phyloP scores from a whole-genome alignment of 1,140 invertebrate genomes.

The Adelges cooleyi region DNA sequence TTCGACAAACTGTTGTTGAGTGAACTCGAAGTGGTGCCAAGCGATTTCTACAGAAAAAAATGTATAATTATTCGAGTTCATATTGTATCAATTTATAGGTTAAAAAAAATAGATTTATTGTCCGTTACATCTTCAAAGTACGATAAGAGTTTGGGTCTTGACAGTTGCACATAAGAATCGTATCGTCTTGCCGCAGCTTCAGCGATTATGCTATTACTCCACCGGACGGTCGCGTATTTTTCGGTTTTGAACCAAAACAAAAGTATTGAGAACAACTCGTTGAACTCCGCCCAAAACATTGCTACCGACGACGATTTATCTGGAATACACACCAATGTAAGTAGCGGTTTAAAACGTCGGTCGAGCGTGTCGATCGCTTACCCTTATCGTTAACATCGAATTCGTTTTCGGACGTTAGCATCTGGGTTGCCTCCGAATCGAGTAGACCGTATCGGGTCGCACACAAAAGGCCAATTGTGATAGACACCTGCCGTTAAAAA shows the following conservation, averaged over 20 bases:
- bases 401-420: conserved; percentile 55
- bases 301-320: conserved; percentile 53
- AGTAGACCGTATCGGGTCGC: conserved; percentile 47
- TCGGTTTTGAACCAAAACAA: conserved; percentile 48
- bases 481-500: neutral
- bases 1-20: neutral
- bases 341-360: too few species aligned
- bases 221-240: conserved; percentile 48
- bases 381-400: conserved; percentile 37
- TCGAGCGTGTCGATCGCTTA: too few species aligned
- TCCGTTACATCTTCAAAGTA: neutral
- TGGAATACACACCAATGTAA: too few species aligned
- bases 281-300: conserved; percentile 54
- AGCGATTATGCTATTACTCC: conserved; percentile 48
- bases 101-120: too few species aligned
- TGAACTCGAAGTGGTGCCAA: too few species aligned
- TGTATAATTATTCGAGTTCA: too few species aligned
- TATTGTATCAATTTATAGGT: too few species aligned
- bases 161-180: neutral
- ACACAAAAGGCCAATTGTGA: neutral
- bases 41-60: too few species aligned
- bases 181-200: neutral
- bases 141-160: neutral
- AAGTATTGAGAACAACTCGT: conserved; percentile 51
- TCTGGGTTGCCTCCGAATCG: conserved; percentile 60